phyloP scores from a whole-genome alignment of 2,113 vertebrate genomes.

The Chitala chitala region DNA sequence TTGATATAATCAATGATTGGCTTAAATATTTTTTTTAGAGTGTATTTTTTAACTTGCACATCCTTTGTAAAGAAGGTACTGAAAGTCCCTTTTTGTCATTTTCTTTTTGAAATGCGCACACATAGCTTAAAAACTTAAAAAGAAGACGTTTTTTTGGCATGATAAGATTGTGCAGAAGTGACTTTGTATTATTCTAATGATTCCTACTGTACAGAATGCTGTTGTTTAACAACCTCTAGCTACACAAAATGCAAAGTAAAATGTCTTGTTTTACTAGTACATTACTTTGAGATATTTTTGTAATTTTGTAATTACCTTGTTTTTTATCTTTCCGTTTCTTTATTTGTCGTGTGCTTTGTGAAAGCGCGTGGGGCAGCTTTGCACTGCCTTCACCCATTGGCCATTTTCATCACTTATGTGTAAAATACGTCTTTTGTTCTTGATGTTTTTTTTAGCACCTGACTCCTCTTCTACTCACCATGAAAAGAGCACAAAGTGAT shows the following conservation, averaged over 20 bases:
- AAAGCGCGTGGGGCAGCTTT: slow-evolving; percentile 3
- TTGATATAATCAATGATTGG: slow-evolving; percentile 79
- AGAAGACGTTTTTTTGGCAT: slow-evolving; percentile 71
- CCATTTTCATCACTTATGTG: slow-evolving; percentile 34
- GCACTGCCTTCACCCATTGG: slow-evolving; percentile 27
- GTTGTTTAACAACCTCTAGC: slow-evolving; percentile 74
- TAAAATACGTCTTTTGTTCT: slow-evolving; percentile 15
- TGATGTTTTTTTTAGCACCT: slow-evolving; percentile 34
- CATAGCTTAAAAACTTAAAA: slow-evolving; percentile 59
- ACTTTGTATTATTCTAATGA: slow-evolving; percentile 59
- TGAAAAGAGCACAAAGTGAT: slow-evolving; percentile 20
- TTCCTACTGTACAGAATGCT: slow-evolving; percentile 74
- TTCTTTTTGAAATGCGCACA: slow-evolving; percentile 50
- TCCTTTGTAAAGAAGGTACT: slow-evolving; percentile 75
- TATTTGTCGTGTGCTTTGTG: slow-evolving; percentile 13
- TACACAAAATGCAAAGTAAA: slow-evolving; percentile 57
- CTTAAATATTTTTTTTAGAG: slow-evolving; percentile 83
- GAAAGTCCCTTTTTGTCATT: slow-evolving; percentile 71
- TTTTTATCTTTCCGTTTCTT: neutral
- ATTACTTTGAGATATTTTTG: slow-evolving; percentile 62
- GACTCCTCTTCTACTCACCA: slow-evolving; percentile 25
- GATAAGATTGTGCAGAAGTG: slow-evolving; percentile 78
- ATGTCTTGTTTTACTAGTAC: slow-evolving; percentile 56
- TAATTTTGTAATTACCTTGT: slow-evolving; percentile 39
- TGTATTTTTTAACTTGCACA: slow-evolving; percentile 86